Conservation (phyloP, 2,797 vertebrate genomes). For the Pseudotriccus pelzelni region DNA sequence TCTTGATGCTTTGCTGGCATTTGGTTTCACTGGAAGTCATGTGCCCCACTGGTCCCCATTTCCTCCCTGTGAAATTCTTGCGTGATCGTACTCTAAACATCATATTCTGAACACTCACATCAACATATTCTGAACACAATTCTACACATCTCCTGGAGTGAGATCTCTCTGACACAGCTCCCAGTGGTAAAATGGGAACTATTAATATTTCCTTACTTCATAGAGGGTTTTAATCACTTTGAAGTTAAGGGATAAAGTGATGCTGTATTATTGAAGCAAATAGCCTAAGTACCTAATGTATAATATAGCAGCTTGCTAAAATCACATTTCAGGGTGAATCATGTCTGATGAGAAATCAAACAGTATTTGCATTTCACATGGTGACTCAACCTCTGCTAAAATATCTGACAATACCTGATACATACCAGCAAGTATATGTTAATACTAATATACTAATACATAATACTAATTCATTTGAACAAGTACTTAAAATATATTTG, state of each 20-base stretch:
- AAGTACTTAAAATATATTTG: not conserved
- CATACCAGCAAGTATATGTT: not conserved
- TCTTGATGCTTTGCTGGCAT: fast-evolving
- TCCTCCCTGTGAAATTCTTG: not conserved
- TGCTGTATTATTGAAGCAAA: not conserved
- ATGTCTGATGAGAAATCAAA: not conserved
- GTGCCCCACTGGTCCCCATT: fast-evolving
- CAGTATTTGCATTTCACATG: not conserved
- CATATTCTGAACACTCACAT: too few relatives aligned
- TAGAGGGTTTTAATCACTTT: not conserved
- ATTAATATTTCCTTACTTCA: not conserved
- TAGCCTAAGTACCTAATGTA: not conserved
- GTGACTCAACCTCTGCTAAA: not conserved
- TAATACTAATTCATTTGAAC: not conserved
- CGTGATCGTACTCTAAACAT: too few relatives aligned
- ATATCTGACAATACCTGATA: not conserved
- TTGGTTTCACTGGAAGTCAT: not conserved
- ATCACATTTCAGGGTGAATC: not conserved
- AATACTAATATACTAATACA: not conserved
- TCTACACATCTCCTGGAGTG: not conserved
- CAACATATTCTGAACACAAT: too few relatives aligned
- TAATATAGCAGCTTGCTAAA: not conserved
- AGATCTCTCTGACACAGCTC: not conserved
- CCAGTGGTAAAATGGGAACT: not conserved
- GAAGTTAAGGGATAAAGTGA: not conserved